A percentile compares a stretch with the other conserved stretches of the same genome.
phyloP scores from a whole-genome alignment of 2,888 invertebrate genomes.

The Zygaena filipendulae region DNA sequence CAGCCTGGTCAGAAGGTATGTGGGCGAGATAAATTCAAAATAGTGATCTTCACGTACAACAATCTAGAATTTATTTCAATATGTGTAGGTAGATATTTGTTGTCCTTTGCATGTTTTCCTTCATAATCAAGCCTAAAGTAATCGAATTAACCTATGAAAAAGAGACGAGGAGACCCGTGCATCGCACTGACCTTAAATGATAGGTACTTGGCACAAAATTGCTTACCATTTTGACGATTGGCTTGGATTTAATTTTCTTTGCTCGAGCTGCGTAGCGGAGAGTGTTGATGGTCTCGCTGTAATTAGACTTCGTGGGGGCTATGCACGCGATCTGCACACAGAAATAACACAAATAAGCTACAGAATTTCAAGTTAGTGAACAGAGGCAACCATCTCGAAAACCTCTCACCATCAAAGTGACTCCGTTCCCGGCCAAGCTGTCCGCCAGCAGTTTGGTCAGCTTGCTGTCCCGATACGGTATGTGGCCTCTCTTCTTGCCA shows the following conservation, averaged over 20 bases:
- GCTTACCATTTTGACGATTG: constrained; percentile 92
- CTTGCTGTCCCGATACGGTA: constrained; percentile 95
- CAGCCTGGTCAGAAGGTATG: too few species aligned
- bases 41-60: too few species aligned
- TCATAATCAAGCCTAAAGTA: too few species aligned
- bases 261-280: constrained; percentile 92
- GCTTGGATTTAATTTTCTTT: constrained; percentile 92
- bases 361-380: background rate
- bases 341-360: background rate
- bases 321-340: constrained; percentile 87
- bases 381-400: background rate
- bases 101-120: too few species aligned
- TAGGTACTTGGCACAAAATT: too few species aligned
- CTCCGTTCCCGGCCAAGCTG: constrained; percentile 93
- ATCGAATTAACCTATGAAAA: too few species aligned
- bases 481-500: constrained; percentile 84
- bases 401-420: constrained; percentile 86
- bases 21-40: too few species aligned
- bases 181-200: too few species aligned
- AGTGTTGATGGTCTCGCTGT: constrained; percentile 90
- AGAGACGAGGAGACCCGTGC: too few species aligned
- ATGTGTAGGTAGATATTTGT: background rate
- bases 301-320: constrained; percentile 87
- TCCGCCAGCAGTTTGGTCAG: constrained; percentile 93
- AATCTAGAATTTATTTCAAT: too few species aligned